Base-by-base conservation (phyloP, 2,797 vertebrate species). In the Anguilla anguilla region DNA sequence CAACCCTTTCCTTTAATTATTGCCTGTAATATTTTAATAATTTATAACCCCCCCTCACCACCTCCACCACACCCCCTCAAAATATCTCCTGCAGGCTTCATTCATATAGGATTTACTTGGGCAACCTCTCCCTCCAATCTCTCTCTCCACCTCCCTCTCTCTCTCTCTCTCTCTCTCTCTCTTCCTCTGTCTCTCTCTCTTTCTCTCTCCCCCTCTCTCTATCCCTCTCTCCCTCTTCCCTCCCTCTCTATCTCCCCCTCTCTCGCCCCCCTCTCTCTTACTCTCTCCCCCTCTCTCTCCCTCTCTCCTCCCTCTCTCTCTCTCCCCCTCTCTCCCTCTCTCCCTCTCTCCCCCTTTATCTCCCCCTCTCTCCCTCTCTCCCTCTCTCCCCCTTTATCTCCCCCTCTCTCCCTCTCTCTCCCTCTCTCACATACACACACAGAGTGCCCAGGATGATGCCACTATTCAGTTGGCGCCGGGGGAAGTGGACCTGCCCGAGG, bases 371-470 rank as follows among this genome's bases (percentile, higher is more conserved):
- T n/a, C 15, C n/a, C 61, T 84, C 59, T 86, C 17, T 53, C 46
- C 86, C 22, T 79, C 64, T 85, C 83, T 79, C 28, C 64, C 87
- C 11, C 57, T 5, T 3, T 77, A 67, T 61, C 31, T 43, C 10
- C 35, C 17, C 7, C 2, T 51, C 49, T 51, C 25, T 11, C 28
- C 1, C 2, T 49, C 25, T 35, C 69, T n/a, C 77, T 28, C 64
- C 55, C 86, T 31, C 64, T 57, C 51, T 67, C 69, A 43, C 46
- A 59, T 91, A 96, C 51, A 59, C 69, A 43, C 46, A 59, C 91
- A 96, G 97, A 96, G 94, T 0, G 93, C 94, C 55, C 92, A 94
- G 89, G 96, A 96, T 11, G 93, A 90, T 0, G 95, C 95, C 0
- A 96, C 95, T 43, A 88, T 96, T 43, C 94, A 95, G 87, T 92